Evolutionary conservation across 2,888 invertebrate species (phyloP), one percentile per base, ranked within the genome.

Genomic region (Eupithecia centaureata): DNA sequence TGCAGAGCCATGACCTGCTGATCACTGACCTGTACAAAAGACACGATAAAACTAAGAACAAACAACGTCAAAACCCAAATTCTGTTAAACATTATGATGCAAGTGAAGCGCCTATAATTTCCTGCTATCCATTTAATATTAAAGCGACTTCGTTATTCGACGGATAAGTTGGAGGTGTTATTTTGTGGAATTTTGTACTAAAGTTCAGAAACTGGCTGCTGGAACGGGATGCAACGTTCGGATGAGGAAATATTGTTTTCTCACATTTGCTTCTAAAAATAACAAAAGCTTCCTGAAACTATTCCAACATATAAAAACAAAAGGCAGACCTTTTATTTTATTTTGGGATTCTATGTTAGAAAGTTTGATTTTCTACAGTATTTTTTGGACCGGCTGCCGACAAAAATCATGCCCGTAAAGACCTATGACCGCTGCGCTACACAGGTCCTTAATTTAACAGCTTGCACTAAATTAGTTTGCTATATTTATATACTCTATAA

Each of bases 161-260:
- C 30, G 42, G 58, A 52, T 68, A 63, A 59, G 38, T 68, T 65
- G 33, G 54, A 68, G 68, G 65, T 61, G 68, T 38, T 64, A 57
- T 60, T 58, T 58, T 61, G 61, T 58, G 54, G 27, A 68, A 64
- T 65, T 64, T 64, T 38, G 68, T 68, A 65, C 18, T 65, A 65
- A 68, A 65, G 42, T 65, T 61, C 51, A 22, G 51, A 68, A 62
- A 42, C 65, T 58, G 18, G 38, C 47, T 38, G 61, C 38, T 67
- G 51, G 7, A 12, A 25, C 22, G 22, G 52, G 52, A 52, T 18
- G 27, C 57, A 32, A 32, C 57, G 32, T 22, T 10, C 28, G 18
- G 10, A 5, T n/a, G 18, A 57, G 30, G 32, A 56, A 5, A 57
- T 57, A 57, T 22, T 18, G 32, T n/a, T 18, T 18, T n/a, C 18